Evolutionary conservation across 2,888 invertebrate species (phyloP).

Genomic region (Blastobasis lacticolella): DNA sequence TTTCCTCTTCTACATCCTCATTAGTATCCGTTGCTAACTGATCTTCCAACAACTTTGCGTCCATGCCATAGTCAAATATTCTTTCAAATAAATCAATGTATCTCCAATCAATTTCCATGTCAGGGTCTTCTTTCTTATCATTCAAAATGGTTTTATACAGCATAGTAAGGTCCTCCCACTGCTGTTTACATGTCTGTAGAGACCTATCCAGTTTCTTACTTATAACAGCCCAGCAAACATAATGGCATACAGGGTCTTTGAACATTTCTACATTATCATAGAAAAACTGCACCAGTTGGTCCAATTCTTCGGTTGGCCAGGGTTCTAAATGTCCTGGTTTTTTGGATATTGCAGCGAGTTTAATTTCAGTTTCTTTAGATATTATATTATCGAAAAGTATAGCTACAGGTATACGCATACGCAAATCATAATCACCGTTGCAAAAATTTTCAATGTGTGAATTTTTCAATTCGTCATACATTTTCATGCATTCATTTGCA

Average conservation of each 20-base stretch:
- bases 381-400: slow-evolving; percentile 57
- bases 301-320: slow-evolving; percentile 38
- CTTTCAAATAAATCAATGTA: slow-evolving; percentile 63
- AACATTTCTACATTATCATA: slow-evolving; percentile 51
- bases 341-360: slow-evolving; percentile 19
- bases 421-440: slow-evolving; percentile 35
- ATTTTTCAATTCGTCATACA: slow-evolving; percentile 37
- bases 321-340: slow-evolving; percentile 15
- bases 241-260: slow-evolving; percentile 51
- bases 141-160: slow-evolving; percentile 48
- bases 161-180: slow-evolving; percentile 46
- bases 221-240: slow-evolving; percentile 49
- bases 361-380: slow-evolving; percentile 37
- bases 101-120: slow-evolving; percentile 59
- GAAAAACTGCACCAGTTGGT: slow-evolving; percentile 48
- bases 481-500: slow-evolving; percentile 41
- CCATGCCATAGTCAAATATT: slow-evolving; percentile 65
- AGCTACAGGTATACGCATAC: slow-evolving; percentile 35
- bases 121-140: slow-evolving; percentile 57
- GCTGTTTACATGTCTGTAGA: slow-evolving; percentile 32
- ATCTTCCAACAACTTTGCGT: slow-evolving; percentile 37
- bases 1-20: too few species aligned
- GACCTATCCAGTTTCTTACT: slow-evolving; percentile 32
- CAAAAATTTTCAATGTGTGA: slow-evolving; percentile 41
- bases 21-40: too few species aligned